Base-by-base conservation (phyloP, 2,888 invertebrate genomes). In the Epirrita christyi region DNA sequence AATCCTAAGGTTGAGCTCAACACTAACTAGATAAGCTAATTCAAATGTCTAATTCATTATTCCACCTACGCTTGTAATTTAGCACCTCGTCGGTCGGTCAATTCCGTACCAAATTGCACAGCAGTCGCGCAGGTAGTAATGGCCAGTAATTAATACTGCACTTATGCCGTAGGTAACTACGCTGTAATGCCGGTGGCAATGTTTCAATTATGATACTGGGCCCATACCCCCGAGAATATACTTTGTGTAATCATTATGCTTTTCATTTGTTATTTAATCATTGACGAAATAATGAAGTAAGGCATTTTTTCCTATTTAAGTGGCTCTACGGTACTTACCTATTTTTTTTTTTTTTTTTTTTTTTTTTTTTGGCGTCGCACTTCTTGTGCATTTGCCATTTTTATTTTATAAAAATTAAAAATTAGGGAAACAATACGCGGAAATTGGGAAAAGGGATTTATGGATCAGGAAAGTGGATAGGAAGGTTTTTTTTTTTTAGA, bases 101-200 rank as follows among this genome's bases (percentile, higher is more conserved):
- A 43, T 49, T 37, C 32, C 38, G 32, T 43, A 34, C 48, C n/a
- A 48, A 48, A 52, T 48, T 48, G 40, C 44, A 38, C 47, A 34
- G 41, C 29, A 32, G 40, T 21, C 4, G 21, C 21, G 21, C 53
- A 41, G 28, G 51, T 47, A 47, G 42, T 37, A 15, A 42, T 41
- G 41, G 41, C 1, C 44, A 45, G 59, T 54, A 54, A 46, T 54
- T 45, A 58, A 58, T 55, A 59, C 46, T 46, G 40, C 50, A 54
- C 46, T 55, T 46, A 50, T 44, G 57, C 45, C 32, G 36, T 21
- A n/a, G n/a, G 28, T 6, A 13, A 9, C 42, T 11, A n/a, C 50
- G 34, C 46, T 41, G 50, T 21, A 50, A 51, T 56, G 14, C 28
- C 29, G 32, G 14, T 13, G 28, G 47, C 28, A 34, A 55, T 50